Evolutionary conservation across 2,113 vertebrate genomes (phyloP).

Genomic region (Sebastes fasciatus): DNA sequence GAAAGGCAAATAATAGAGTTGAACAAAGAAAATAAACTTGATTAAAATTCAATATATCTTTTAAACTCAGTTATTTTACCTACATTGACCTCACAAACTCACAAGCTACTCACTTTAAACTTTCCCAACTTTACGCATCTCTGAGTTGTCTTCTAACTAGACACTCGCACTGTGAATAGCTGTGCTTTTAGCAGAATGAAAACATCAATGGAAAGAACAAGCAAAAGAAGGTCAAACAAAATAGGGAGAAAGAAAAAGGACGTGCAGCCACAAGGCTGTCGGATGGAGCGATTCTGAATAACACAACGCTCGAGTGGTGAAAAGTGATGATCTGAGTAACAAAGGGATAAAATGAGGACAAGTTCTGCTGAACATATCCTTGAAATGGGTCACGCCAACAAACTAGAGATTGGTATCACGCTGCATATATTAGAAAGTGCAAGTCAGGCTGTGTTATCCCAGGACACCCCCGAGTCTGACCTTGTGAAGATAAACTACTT

Average conservation of each 20-base stretch:
- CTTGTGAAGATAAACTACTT: conserved; percentile 40
- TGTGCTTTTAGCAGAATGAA: background rate
- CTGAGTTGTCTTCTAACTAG: background rate
- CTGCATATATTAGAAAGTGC: conserved; percentile 50
- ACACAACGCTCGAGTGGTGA: conserved; percentile 1
- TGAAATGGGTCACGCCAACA: conserved; percentile 37
- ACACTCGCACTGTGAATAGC: conserved; percentile 5
- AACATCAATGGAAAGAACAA: conserved; percentile 18
- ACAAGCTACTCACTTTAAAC: background rate
- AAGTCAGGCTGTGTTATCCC: conserved; percentile 33
- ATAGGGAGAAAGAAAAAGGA: conserved; percentile 3
- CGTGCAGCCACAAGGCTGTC: background rate
- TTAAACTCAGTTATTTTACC: background rate
- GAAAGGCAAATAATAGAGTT: background rate
- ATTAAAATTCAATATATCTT: background rate
- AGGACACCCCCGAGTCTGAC: conserved; percentile 22
- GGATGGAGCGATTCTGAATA: conserved; percentile 16
- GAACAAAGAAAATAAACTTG: background rate
- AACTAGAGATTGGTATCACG: conserved; percentile 33
- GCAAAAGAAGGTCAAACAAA: conserved; percentile 14
- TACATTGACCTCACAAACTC: conserved; percentile 2
- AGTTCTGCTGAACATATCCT: conserved; percentile 31
- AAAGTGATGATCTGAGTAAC: conserved; percentile 28
- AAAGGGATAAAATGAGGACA: conserved; percentile 24
- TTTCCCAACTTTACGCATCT: background rate